These are phyloP conservation scores for Malurus alboscapulatus DNA, from an alignment of 2,113 vertebrate species.

Conservation along the genomic window DNA sequence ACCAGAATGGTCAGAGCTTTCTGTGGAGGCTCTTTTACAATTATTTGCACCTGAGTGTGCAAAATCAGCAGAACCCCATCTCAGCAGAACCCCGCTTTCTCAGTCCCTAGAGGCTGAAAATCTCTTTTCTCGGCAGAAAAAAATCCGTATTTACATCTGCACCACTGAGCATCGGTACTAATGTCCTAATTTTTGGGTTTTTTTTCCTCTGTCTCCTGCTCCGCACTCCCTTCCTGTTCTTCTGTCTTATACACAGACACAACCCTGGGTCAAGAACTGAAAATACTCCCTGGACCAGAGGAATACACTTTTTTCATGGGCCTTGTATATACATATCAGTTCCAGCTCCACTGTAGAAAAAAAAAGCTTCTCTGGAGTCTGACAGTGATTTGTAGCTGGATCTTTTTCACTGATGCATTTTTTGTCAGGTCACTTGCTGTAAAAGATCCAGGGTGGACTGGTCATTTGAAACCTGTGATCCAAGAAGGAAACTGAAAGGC, in stretches of 20 bases:
- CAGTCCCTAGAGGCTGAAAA: not conserved
- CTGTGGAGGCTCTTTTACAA: accelerated
- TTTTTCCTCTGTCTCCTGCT: not conserved
- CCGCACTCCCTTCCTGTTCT: not conserved
- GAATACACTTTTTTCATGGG: not conserved
- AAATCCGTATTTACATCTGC: not conserved
- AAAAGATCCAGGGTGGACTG: not conserved
- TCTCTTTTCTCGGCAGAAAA: not conserved
- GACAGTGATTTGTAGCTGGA: conserved; percentile 28
- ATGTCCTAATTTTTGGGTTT: not conserved
- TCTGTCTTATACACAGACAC: not conserved
- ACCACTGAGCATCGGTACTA: not conserved
- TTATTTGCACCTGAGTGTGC: not conserved
- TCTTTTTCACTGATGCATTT: not conserved
- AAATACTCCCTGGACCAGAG: not conserved
- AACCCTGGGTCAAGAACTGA: not conserved
- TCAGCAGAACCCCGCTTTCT: not conserved
- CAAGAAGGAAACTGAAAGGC: not conserved
- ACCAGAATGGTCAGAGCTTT: not conserved
- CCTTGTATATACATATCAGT: not conserved
- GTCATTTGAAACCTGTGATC: not conserved
- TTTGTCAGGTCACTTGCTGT: not conserved
- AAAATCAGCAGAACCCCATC: not conserved
- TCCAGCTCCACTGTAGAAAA: not conserved
- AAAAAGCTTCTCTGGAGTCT: not conserved